phyloP scores from a whole-genome alignment of 1,140 invertebrate species.

The Pentalonia nigronervosa region DNA sequence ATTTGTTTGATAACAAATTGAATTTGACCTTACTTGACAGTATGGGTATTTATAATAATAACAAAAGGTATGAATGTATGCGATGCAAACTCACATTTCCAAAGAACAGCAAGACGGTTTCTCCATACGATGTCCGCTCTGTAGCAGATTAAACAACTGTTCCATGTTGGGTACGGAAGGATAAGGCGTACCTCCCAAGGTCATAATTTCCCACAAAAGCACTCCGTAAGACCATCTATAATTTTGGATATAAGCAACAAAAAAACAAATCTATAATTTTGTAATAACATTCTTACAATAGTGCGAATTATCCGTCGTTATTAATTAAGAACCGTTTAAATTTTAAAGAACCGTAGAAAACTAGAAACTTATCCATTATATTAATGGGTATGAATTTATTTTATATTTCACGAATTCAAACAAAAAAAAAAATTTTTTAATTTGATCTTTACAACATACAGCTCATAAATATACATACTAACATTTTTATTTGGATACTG shows the following conservation, averaged over 20 bases:
- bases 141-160: constrained; percentile 82
- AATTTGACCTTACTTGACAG: background rate
- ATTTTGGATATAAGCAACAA: background rate
- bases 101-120: constrained; percentile 88
- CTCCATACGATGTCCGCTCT: constrained; percentile 92
- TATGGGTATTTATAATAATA: background rate
- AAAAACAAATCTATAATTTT: background rate
- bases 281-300: background rate
- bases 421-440: too few relatives aligned
- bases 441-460: too few relatives aligned
- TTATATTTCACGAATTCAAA: too few relatives aligned
- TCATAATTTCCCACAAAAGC: constrained; percentile 94
- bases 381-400: too few relatives aligned
- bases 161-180: constrained; percentile 83
- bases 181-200: constrained; percentile 89
- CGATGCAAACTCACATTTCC: constrained; percentile 78
- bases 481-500: too few relatives aligned
- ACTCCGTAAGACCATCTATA: constrained; percentile 91
- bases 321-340: background rate
- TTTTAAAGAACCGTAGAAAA: too few relatives aligned
- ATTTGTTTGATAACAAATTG: background rate
- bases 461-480: too few relatives aligned
- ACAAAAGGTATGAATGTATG: background rate
- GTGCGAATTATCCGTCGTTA: background rate
- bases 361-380: background rate